Evolutionary conservation across 2,888 invertebrate species (phyloP).

Genomic region (Allacma fusca): DNA sequence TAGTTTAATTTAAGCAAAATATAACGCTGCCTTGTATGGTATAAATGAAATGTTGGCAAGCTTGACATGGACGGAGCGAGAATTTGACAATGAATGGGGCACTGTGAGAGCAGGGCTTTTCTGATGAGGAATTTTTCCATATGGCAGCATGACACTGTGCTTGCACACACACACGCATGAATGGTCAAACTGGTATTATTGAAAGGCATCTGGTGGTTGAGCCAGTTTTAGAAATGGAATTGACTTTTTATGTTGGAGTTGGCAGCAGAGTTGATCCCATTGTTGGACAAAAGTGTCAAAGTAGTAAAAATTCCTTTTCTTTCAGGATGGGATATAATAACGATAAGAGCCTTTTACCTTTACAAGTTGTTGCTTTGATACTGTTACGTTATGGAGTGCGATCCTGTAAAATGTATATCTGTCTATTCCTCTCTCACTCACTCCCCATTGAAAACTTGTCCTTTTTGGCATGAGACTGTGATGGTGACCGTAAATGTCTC

Average conservation of each 20-base stretch:
- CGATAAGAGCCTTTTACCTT: neutral
- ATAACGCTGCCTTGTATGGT: neutral
- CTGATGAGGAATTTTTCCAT: too few relatives aligned
- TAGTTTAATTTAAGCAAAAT: neutral
- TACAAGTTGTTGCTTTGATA: too few relatives aligned
- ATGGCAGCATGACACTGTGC: neutral
- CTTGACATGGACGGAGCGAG: too few relatives aligned
- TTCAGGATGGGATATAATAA: neutral
- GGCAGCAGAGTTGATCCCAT: neutral
- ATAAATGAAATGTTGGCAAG: too few relatives aligned
- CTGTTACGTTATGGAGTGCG: too few relatives aligned
- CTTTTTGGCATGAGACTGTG: neutral
- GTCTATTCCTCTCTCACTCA: too few relatives aligned
- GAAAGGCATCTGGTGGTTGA: neutral
- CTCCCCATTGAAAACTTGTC: slow-evolving; percentile 7
- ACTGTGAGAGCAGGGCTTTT: too few relatives aligned
- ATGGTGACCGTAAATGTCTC: too few relatives aligned
- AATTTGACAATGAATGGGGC: too few relatives aligned
- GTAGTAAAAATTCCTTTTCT: slow-evolving; percentile 16
- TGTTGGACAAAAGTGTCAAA: neutral
- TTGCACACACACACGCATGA: neutral
- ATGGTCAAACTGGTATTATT: neutral
- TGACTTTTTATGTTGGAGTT: neutral
- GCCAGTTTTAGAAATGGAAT: neutral
- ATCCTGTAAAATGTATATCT: too few relatives aligned